Percentiles rank a stretch among this genome's conserved stretches.
phyloP scores from a whole-genome alignment of 2,797 vertebrate genomes.

The Crypturellus tataupa region DNA sequence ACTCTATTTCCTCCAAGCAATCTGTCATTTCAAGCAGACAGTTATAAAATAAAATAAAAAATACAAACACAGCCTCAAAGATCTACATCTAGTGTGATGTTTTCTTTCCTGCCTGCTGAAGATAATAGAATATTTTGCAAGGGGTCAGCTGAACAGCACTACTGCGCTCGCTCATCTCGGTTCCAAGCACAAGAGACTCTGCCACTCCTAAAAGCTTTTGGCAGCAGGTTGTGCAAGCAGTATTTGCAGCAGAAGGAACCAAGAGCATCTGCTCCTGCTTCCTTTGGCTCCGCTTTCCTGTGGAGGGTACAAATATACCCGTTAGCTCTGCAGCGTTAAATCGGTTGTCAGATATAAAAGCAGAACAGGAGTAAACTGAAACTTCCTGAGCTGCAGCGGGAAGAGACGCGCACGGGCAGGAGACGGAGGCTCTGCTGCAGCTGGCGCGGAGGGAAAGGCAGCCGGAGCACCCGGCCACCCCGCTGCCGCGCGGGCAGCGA shows the following conservation, averaged over 20 bases:
- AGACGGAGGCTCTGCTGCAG: not conserved
- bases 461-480: not conserved
- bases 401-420: not conserved
- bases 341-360: not conserved
- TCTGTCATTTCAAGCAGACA: not conserved
- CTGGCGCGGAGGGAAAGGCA: not conserved
- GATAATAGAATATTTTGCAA: fast-evolving
- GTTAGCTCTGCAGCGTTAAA: fast-evolving
- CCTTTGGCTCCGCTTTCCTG: not conserved
- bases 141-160: not conserved
- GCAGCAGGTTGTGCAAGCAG: not conserved
- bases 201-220: too few species aligned
- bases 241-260: too few species aligned
- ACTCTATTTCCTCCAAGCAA: not conserved
- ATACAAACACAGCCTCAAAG: not conserved
- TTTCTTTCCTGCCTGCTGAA: not conserved
- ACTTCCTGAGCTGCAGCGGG: too few species aligned
- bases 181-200: not conserved
- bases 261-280: not conserved
- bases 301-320: fast-evolving
- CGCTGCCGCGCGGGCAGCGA: not conserved
- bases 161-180: fast-evolving
- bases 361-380: not conserved
- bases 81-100: fast-evolving
- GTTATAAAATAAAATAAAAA: not conserved